Percentiles rank a stretch among this genome's conserved stretches.
These are phyloP conservation scores for Hydrozoanthus tunicans DNA, from an alignment of 64 coral and sea anemone species.

Conservation along the genomic window DNA sequence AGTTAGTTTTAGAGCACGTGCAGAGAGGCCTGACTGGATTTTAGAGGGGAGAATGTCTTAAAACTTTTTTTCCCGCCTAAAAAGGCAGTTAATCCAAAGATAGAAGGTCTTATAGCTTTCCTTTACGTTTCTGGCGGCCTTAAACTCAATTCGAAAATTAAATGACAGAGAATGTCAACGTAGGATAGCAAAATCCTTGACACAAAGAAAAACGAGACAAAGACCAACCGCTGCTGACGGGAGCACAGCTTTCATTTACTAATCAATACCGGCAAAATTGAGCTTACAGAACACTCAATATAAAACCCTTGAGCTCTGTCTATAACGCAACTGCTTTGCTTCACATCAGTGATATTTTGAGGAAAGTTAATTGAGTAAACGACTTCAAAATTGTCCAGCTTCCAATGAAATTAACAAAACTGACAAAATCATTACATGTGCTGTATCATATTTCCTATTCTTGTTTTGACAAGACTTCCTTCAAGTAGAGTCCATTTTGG, in stretches of 20 bases:
- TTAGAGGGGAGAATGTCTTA: neutral
- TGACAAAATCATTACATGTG: neutral
- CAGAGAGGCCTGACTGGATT: neutral
- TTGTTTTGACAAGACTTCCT: neutral
- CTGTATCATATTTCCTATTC: neutral
- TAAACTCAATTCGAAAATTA: too few species aligned
- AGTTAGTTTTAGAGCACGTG: conserved; percentile 17
- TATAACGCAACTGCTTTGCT: conserved; percentile 12
- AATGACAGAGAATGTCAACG: too few species aligned
- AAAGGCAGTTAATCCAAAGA: neutral
- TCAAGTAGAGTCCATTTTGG: neutral
- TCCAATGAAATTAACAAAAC: conserved; percentile 5
- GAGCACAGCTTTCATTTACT: neutral
- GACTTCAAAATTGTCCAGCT: neutral
- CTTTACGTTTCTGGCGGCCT: too few species aligned
- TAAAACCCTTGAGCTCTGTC: neutral
- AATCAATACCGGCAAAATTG: neutral
- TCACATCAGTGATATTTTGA: conserved; percentile 27
- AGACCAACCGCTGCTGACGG: too few species aligned
- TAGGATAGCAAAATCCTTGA: too few species aligned
- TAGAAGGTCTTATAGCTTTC: neutral
- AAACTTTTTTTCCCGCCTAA: neutral
- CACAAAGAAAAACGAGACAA: too few species aligned
- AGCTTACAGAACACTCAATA: conserved; percentile 1
- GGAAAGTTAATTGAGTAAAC: conserved; percentile 21